Evolutionary conservation across 2,888 invertebrate genomes (phyloP), one percentile per base, ranked within the genome.

Genomic region (Anagyrus pseudococci): DNA sequence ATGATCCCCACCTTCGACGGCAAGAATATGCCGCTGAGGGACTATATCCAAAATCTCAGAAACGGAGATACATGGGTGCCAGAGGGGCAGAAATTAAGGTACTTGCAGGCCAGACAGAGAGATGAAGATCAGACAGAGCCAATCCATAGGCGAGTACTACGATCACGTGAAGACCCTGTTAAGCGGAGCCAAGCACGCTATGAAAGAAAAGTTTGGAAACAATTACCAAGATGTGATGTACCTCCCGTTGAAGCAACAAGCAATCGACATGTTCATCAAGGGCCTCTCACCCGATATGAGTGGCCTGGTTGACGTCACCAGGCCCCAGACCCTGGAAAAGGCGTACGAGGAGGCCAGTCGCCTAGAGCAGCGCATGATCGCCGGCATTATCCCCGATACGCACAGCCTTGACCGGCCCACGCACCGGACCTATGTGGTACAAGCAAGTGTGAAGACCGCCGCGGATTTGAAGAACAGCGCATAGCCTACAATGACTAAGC

Each of bases 91-190:
- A n/a, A n/a, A n/a, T n/a, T n/a, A n/a, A n/a, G n/a, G n/a, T n/a
- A n/a, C n/a, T n/a, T n/a, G n/a, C n/a, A n/a, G n/a, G n/a, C n/a
- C n/a, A n/a, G n/a, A n/a, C n/a, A n/a, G n/a, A n/a, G n/a, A n/a
- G n/a, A n/a, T 37, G 15, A 37, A 13, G 37, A 44, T 55, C 44
- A 22, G 19, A 15, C 55, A 55, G 2, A 20, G 33, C 2, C 33
- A 55, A 2, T 17, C 29, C n/a, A 15, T 46, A 1, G 33, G 29
- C 2, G 29, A 26, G 2, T 20, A 44, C 2, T 44, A 44, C 20
- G 44, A 55, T 15, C 29, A 19, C 6, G 1, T 55, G 0, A 55
- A 55, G 22, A 33, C 37, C 20, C 44, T 55, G 2, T 15, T 55
- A 15, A 23, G 23, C 1, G 29, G 55, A 3, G 46, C 44, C 26